phyloP scores from a whole-genome alignment of 2,888 invertebrate species.

The Drosophila yooni region DNA sequence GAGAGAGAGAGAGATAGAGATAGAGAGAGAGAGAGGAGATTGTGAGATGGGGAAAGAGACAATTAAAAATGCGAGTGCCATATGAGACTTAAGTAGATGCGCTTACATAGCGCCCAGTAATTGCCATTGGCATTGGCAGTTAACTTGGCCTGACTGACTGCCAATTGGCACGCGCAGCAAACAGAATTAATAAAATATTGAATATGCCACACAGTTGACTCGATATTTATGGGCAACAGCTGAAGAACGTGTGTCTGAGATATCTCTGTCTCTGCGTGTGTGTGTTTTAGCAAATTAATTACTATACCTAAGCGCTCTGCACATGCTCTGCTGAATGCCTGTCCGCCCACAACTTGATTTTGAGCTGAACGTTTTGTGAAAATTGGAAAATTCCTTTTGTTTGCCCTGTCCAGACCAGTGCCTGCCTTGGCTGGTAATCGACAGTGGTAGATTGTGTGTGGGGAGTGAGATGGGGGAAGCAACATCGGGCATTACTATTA shows the following conservation, averaged over 20 bases:
- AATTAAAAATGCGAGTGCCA: slow-evolving; percentile 72
- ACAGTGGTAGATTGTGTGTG: background rate
- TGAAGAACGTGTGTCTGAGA: slow-evolving; percentile 38
- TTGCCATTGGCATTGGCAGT: slow-evolving; percentile 48
- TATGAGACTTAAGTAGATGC: slow-evolving; percentile 61
- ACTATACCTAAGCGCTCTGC: slow-evolving; percentile 65
- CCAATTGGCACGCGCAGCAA: slow-evolving; percentile 61
- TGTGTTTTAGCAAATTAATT: slow-evolving; percentile 71
- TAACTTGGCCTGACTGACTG: slow-evolving; percentile 47
- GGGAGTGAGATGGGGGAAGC: background rate
- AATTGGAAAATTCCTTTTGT: slow-evolving; percentile 71
- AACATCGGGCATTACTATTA: slow-evolving; percentile 65
- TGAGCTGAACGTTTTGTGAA: slow-evolving; percentile 61
- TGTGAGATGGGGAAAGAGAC: slow-evolving; percentile 23
- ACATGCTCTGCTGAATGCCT: slow-evolving; percentile 38
- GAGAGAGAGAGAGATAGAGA: background rate
- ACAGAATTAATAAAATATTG: slow-evolving; percentile 71
- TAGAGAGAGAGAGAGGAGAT: background rate
- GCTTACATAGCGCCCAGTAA: slow-evolving; percentile 39
- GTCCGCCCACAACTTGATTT: slow-evolving; percentile 58
- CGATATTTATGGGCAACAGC: slow-evolving; percentile 57
- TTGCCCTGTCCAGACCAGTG: slow-evolving; percentile 42
- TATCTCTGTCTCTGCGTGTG: slow-evolving; percentile 7
- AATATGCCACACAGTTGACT: slow-evolving; percentile 66
- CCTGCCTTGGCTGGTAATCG: background rate